Evolutionary conservation across 2,113 vertebrate species (phyloP), one percentile per base, ranked within the genome.

Genomic region (Mola mola): DNA sequence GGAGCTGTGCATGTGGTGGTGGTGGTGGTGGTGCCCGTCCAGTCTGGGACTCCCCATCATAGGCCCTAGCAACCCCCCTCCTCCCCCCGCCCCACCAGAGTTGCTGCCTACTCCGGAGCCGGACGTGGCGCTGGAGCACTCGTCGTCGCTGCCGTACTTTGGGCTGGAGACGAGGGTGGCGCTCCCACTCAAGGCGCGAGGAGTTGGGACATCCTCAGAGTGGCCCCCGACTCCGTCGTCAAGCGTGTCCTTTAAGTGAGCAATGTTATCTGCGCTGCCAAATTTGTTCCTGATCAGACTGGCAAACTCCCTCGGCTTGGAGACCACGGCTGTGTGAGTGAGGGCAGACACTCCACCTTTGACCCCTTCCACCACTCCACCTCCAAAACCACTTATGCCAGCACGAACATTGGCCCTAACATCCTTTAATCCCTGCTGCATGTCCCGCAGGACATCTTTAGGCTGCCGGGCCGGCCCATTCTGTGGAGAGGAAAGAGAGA

Each of bases 241-340:
- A 57, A 98, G 72, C 0, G 94, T 87, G 90, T 99, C 97, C 86
- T 99, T 98, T 21, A 99, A 77, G 89, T 98, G 96, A 3, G 96
- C 91, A 2, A 99, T 98, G 89, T 99, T 99, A 85, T 98, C 96
- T 0, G 96, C 96, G 0, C 97, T 99, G 79, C 97, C 97, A 0
- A 99, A 99, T 78, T 96, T 98, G 88, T 98, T 98, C 34, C 96
- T 94, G 83, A 99, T 98, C 12, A 98, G 93, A 81, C 96, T 98
- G 85, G 97, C 96, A 0, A 98, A 97, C 77, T 98, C 97, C 4
- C 97, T 90, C 0, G 97, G 97, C 84, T 98, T 98, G 73, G 97
- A 98, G 13, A 97, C 97, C 68, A 98, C 96, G 0, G 97, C 96
- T 0, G 92, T 94, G 90, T 98, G 97, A 1, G 95, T 97, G 26